Evolutionary conservation across 2,113 vertebrate species (phyloP).

Genomic region (Rhadina sibilatrix): DNA sequence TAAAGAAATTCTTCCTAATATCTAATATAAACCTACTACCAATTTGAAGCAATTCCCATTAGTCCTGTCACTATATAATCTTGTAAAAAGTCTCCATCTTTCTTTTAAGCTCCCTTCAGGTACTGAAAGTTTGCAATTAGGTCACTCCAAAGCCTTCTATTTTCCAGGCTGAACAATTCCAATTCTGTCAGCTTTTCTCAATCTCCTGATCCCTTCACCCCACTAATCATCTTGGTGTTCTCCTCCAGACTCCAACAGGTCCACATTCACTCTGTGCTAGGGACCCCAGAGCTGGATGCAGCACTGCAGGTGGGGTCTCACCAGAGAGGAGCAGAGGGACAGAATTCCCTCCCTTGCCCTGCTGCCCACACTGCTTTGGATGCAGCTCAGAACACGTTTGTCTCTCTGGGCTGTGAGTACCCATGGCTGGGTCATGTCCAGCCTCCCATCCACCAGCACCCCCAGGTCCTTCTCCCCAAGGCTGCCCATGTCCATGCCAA

Average conservation of each 20-base stretch:
- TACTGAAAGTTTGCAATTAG: neutral
- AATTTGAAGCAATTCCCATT: neutral
- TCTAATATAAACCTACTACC: neutral
- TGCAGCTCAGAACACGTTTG: neutral
- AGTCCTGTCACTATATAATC: neutral
- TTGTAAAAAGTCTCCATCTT: neutral
- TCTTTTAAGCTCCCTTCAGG: neutral
- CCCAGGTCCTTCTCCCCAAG: rapidly evolving
- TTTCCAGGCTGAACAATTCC: neutral
- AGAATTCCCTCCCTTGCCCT: neutral
- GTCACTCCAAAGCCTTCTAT: rapidly evolving
- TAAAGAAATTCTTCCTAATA: neutral
- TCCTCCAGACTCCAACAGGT: neutral
- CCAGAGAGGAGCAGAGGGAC: no score
- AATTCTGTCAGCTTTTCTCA: neutral
- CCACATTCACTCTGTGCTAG: no score
- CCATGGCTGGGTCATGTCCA: neutral
- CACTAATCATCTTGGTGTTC: neutral
- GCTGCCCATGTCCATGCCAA: neutral
- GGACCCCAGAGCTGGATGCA: neutral
- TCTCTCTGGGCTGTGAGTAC: neutral
- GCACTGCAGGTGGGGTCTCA: neutral
- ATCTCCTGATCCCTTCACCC: neutral
- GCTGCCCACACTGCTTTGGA: neutral
- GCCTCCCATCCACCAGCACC: neutral